Evolutionary conservation across 2,113 vertebrate species (phyloP), one percentile per base, ranked within the genome.

Genomic region (Lophius piscatorius): DNA sequence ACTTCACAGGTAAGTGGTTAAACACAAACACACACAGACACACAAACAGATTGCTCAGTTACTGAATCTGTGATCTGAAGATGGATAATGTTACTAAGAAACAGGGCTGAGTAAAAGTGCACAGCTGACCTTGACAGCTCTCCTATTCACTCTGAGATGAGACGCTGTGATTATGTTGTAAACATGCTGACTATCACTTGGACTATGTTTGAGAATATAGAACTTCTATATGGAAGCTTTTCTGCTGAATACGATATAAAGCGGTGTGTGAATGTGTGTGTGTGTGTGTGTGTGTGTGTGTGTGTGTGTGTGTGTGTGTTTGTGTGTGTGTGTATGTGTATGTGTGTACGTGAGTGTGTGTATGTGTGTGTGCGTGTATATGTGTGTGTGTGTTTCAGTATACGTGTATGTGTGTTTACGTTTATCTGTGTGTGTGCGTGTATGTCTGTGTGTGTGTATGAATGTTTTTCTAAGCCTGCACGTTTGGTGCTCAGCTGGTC

Each of bases 71-170:
- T 44, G 63, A 65, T 73, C 49, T 50, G 54, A 79, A 46, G 48
- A 41, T 66, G 55, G 57, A 82, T 80, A 79, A 84, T 65, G 85
- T 90, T 91, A 88, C 88, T 89, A 83, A 89, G 88, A 85, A 79
- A 90, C 84, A 54, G 76, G 63, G 70, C 51, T 74, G 64, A 67
- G 70, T 83, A 71, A 81, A 85, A 70, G 62, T 76, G 74, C 17
- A 31, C 75, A 70, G 17, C 74, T 78, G 87, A 81, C 84, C 72
- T 72, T 44, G 70, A 77, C 83, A 74, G 66, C 57, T 59, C 64
- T 83, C 72, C 63, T 77, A 73, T 82, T 79, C 79, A 79, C 75
- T 74, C 68, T 41, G 36, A 83, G 72, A 23, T 72, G 66, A 76
- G 55, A 61, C 65, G 70, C 70, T 73, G 70, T 65, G 69, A 82